Percentiles rank a stretch among this genome's conserved stretches.
Conservation (phyloP, 2,888 invertebrate genomes). For the Therioaphis trifolii region DNA sequence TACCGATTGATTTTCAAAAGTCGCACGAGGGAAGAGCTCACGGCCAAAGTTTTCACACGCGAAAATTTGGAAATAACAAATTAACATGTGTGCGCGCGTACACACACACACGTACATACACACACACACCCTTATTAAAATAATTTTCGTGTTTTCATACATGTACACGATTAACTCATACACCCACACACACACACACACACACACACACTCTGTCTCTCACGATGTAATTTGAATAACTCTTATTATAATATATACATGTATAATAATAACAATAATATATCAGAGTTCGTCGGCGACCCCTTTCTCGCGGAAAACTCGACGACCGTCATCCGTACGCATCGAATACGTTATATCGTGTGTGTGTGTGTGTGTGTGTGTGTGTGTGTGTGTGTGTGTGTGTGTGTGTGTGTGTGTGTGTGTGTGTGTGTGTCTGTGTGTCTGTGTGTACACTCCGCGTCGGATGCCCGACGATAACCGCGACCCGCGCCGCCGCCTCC, state of each 20-base stretch:
- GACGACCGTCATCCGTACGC: not conserved
- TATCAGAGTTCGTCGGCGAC: conserved; percentile 15
- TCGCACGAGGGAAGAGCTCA: conserved; percentile 1
- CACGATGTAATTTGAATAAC: conserved; percentile 28
- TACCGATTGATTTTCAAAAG: conserved; percentile 31
- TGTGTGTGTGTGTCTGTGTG: too few relatives aligned
- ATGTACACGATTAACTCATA: too few relatives aligned
- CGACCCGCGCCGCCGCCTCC: not conserved
- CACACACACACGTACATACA: not conserved
- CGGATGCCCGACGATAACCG: conserved; percentile 6
- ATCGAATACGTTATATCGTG: not conserved
- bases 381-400: too few relatives aligned
- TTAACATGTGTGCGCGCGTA: not conserved
- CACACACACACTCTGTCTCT: not conserved
- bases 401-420: too few relatives aligned
- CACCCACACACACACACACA: not conserved
- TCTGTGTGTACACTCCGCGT: too few relatives aligned
- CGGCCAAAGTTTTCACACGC: not conserved
- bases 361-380: too few relatives aligned
- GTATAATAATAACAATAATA: too few relatives aligned
- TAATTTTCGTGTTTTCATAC: not conserved
- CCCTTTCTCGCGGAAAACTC: conserved; percentile 39
- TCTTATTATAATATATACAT: too few relatives aligned
- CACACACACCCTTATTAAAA: too few relatives aligned
- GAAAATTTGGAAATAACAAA: not conserved